Base-by-base conservation (phyloP, 2,113 vertebrate species). In the Melanotaenia duboulayi region DNA sequence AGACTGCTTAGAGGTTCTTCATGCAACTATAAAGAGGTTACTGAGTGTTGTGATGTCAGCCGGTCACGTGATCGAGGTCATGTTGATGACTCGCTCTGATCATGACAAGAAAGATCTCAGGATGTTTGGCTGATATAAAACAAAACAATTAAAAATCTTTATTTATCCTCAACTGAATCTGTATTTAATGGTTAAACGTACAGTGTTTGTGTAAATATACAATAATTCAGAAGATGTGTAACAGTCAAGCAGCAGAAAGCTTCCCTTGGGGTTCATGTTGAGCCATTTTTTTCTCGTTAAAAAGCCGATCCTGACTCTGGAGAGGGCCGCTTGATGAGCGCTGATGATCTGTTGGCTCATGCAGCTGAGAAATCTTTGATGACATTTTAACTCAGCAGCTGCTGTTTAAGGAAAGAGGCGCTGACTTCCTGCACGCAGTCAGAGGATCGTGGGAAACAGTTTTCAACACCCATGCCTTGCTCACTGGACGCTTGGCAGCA, bases 381-480 rank as follows among this genome's bases (percentile, higher is more conserved):
- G 65, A 19, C 32, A 13, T n/a, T 40, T 20, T 5, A 23, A 39
- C 16, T 70, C 44, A 49, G 14, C 55, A 49, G 55, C 66, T 59
- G 56, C 67, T 59, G 55, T 59, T 56, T 70, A 59, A 70, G 24
- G 49, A 70, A 49, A 70, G 44, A 70, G 3, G 0, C 67, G 4
- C 32, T 50, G 39, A 69, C 56, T 62, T 62, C 56, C 46, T 60
- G 46, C 12, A 35, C 1, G 17, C 25, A 46, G 40, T 51, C 32
- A 39, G 32, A 40, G 56, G 35, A 50, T 20, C 17, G 7, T 70
- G 56, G 56, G 1, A 42, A 70, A 59, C 28, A 8, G 12, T 39
- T 49, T 49, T 58, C 28, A 19, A 7, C 14, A 39, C 0, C 0
- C 51, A 11, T 14, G 32, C 44, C 56, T n/a, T 50, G 66, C 65